Conservation (phyloP, 2,113 vertebrate genomes). For the Rafetus swinhoei region DNA sequence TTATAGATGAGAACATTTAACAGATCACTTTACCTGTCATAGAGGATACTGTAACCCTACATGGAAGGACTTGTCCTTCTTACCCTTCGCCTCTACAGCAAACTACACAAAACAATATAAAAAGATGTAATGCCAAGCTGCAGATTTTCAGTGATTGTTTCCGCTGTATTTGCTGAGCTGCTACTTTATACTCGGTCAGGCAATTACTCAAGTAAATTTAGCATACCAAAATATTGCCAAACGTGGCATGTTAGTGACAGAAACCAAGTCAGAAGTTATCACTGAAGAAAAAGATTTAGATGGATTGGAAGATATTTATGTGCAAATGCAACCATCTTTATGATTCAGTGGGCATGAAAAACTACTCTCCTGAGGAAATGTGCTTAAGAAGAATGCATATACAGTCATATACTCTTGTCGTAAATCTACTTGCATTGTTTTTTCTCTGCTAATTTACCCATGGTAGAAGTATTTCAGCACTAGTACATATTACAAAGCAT, state of each 20-base stretch:
- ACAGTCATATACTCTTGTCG: not conserved
- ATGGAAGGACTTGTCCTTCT: not conserved
- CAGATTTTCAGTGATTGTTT: constrained; percentile 3
- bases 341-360: constrained; percentile 20
- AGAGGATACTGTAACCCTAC: not conserved
- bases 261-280: constrained; percentile 9
- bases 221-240: constrained; percentile 43
- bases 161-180: not conserved
- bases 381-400: not conserved
- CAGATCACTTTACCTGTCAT: not conserved
- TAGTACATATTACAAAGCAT: not conserved
- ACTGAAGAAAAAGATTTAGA: constrained; percentile 25
- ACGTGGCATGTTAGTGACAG: constrained; percentile 32
- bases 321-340: constrained; percentile 14
- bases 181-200: constrained; percentile 19
- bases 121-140: not conserved
- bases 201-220: constrained; percentile 47
- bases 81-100: not conserved
- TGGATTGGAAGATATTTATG: not conserved
- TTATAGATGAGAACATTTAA: not conserved
- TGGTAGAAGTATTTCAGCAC: not conserved
- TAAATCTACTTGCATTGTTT: not conserved
- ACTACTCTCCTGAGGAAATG: not conserved
- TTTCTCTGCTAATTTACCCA: constrained; percentile 1
- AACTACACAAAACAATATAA: not conserved